Evolutionary conservation across 2,888 invertebrate species (phyloP).

Genomic region (Drosophila lacicola): DNA sequence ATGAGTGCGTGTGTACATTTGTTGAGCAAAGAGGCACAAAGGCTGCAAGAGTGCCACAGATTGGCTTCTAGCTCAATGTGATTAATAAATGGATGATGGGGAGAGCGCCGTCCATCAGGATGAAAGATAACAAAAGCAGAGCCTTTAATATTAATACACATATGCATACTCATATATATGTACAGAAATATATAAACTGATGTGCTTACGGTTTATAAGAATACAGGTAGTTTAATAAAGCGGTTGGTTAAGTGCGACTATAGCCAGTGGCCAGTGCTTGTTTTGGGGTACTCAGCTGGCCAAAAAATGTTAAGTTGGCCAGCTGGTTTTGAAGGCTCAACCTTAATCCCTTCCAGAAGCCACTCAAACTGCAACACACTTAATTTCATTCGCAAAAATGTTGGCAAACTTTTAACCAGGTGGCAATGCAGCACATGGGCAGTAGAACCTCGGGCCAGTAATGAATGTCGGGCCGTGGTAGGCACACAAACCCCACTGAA

Average conservation of each 20-base stretch:
- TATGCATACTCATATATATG: neutral
- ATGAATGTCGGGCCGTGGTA: constrained; percentile 39
- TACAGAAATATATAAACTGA: too few species aligned
- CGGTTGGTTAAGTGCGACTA: too few species aligned
- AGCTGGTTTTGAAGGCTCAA: constrained; percentile 10
- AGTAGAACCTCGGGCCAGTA: constrained; percentile 14
- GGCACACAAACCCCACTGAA: neutral
- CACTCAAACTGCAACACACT: constrained; percentile 55
- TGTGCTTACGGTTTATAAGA: too few species aligned
- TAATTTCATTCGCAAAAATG: constrained; percentile 50
- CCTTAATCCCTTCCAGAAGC: constrained; percentile 48
- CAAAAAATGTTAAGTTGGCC: constrained; percentile 11
- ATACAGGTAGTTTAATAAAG: too few species aligned
- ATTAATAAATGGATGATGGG: constrained; percentile 13
- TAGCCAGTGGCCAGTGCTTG: too few species aligned
- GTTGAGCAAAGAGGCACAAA: constrained; percentile 18
- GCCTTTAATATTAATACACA: neutral
- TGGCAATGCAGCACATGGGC: constrained; percentile 45
- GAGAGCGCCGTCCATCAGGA: too few species aligned
- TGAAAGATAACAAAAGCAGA: neutral
- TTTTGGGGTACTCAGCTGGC: too few species aligned
- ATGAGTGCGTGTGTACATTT: constrained; percentile 12
- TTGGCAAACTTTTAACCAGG: constrained; percentile 52
- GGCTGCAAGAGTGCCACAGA: constrained; percentile 25
- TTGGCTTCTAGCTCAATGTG: constrained; percentile 35